Conservation (phyloP, 1,140 invertebrate species). For the Heliconius congener region DNA sequence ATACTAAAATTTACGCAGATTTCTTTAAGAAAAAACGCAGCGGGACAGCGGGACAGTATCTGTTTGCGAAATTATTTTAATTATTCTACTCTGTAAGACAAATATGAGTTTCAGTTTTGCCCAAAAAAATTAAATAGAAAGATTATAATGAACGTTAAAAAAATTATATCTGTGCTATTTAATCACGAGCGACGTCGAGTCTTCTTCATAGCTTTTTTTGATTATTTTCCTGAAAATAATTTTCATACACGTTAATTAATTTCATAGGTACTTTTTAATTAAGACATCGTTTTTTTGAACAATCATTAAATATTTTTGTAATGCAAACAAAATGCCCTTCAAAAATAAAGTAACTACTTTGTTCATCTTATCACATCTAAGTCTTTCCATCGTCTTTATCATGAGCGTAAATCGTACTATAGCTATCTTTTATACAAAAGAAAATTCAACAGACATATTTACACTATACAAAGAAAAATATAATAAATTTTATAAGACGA, state of each 20-base stretch:
- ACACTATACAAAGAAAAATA: constrained; percentile 56
- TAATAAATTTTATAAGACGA: constrained; percentile 50
- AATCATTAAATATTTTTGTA: neutral
- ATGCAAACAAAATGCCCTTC: neutral
- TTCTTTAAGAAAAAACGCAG: too few relatives aligned
- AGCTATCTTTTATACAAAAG: constrained; percentile 36
- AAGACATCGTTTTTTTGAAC: neutral
- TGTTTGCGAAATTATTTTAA: too few relatives aligned
- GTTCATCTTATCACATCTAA: neutral
- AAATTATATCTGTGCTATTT: too few relatives aligned
- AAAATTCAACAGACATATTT: constrained; percentile 50
- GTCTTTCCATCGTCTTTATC: neutral
- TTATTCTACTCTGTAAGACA: too few relatives aligned
- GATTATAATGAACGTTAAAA: too few relatives aligned
- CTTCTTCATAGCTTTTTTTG: neutral
- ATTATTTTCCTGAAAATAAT: neutral
- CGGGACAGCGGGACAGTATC: too few relatives aligned
- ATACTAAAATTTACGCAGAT: too few relatives aligned
- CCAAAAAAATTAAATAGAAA: too few relatives aligned
- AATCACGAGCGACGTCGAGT: neutral
- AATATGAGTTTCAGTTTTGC: too few relatives aligned
- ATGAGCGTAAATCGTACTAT: neutral
- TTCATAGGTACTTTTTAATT: neutral
- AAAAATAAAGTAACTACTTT: neutral
- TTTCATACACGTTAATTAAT: neutral